Conservation (phyloP, 1,140 invertebrate species). For the Arctopsyche grandis region DNA sequence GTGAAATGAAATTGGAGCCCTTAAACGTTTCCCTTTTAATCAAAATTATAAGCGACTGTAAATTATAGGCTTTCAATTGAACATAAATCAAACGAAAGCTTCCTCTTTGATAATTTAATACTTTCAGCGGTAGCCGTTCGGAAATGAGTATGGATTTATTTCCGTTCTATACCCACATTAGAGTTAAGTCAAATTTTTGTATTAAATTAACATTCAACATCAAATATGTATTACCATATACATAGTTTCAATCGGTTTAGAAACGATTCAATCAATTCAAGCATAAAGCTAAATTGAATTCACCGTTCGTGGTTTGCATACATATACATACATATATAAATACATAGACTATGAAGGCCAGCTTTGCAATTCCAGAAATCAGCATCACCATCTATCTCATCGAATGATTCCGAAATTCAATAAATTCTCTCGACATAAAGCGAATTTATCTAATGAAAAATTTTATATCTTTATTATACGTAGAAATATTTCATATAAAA, state of each 20-base stretch:
- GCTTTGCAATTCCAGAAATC: not conserved
- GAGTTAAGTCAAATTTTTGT: not conserved
- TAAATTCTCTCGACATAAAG: too few relatives aligned
- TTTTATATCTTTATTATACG: too few relatives aligned
- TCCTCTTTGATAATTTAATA: conserved; percentile 6
- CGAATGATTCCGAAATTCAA: conserved; percentile 13
- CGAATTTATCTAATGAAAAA: too few relatives aligned
- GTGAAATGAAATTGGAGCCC: not conserved
- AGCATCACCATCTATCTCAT: not conserved
- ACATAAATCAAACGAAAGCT: conserved; percentile 15
- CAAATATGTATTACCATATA: not conserved
- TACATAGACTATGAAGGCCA: not conserved
- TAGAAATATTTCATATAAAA: too few relatives aligned
- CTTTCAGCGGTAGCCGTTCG: not conserved
- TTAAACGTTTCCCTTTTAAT: not conserved
- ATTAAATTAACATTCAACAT: not conserved
- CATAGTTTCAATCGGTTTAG: too few relatives aligned
- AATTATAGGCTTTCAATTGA: conserved; percentile 3
- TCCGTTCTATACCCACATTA: not conserved
- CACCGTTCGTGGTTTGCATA: not conserved
- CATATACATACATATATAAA: too few relatives aligned
- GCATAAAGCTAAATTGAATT: conserved; percentile 16
- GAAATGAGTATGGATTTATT: not conserved
- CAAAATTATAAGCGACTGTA: conserved; percentile 17
- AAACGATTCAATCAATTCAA: not conserved